These are phyloP conservation scores for Sebastes matsubarae DNA, from an alignment of 2,797 vertebrate species.

Conservation along the genomic window DNA sequence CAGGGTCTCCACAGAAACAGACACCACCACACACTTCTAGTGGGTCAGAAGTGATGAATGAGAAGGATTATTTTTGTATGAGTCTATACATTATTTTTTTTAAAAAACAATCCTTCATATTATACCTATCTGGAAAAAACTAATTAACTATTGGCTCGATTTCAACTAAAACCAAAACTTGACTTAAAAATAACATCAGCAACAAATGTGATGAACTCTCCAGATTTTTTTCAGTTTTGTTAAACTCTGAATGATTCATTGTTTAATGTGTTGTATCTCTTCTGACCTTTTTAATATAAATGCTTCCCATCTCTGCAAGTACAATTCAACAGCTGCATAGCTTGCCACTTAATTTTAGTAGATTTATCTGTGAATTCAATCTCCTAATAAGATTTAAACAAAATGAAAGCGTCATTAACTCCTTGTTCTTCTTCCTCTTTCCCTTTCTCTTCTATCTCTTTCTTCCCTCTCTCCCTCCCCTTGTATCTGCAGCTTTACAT, in stretches of 20 bases:
- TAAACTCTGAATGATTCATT: slow-evolving; percentile 20
- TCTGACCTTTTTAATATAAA: slow-evolving; percentile 37
- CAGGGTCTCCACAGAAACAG: neutral
- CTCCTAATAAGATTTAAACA: slow-evolving; percentile 23
- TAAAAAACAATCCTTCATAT: neutral
- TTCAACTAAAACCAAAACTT: neutral
- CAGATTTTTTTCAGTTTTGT: slow-evolving; percentile 17
- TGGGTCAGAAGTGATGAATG: neutral
- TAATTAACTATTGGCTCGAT: neutral
- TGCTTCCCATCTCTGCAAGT: slow-evolving; percentile 2
- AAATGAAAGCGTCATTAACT: slow-evolving; percentile 42
- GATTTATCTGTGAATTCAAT: slow-evolving; percentile 31
- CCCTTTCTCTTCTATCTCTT: neutral
- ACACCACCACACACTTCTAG: neutral
- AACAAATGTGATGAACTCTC: neutral
- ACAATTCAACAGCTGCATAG: slow-evolving; percentile 14
- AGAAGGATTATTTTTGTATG: neutral
- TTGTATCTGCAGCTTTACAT: neutral
- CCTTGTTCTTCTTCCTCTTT: neutral
- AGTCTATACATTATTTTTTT: neutral
- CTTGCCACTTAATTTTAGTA: slow-evolving; percentile 22
- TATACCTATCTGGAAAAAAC: neutral
- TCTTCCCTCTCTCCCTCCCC: neutral
- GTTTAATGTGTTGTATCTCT: slow-evolving; percentile 7
- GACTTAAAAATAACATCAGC: neutral